Evolutionary conservation across 2,888 invertebrate species (phyloP), one percentile per base, ranked within the genome.

Genomic region (Coenonympha glycerion): DNA sequence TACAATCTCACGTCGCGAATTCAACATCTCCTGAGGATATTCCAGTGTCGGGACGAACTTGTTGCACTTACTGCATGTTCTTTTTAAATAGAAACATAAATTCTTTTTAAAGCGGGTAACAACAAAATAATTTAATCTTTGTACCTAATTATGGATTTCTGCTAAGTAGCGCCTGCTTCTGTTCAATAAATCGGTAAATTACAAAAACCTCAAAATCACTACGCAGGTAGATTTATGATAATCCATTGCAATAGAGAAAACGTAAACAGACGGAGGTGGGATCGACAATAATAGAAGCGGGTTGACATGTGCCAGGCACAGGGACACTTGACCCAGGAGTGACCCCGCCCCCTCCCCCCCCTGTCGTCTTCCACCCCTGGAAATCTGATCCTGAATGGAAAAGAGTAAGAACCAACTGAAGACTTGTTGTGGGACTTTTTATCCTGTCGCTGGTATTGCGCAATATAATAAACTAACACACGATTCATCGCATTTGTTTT

Each of bases 241-340:
- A 58, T 58, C 53, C n/a, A n/a, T n/a, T n/a, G n/a, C 46, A 53
- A 55, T 55, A 52, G 33, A 30, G 44, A 15, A 40, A 53, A 24
- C 34, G 36, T 49, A 54, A 56, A 54, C 52, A 54, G 49, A 52
- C 47, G 45, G 34, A 50, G 49, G 47, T 53, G 47, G 36, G 52
- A 45, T 50, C 47, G 53, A 55, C 54, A 59, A n/a, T 59, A 56
- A 59, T 54, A 52, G 53, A 53, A 53, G 37, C 39, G 40, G 49
- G 53, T 56, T 57, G 60, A 60, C 58, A 59, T 51, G 55, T 59
- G 60, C 57, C 58, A 57, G 45, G 48, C 52, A 34, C 57, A 55
- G 55, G 45, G 54, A 57, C 54, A 58, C 59, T 59, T 58, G 59
- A 62, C 58, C 58, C 49, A 21, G 6, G 19, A 11, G 22, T 33